Evolutionary conservation across 2,113 vertebrate genomes (phyloP), one percentile per base, ranked within the genome.

Genomic region (Chitala chitala): DNA sequence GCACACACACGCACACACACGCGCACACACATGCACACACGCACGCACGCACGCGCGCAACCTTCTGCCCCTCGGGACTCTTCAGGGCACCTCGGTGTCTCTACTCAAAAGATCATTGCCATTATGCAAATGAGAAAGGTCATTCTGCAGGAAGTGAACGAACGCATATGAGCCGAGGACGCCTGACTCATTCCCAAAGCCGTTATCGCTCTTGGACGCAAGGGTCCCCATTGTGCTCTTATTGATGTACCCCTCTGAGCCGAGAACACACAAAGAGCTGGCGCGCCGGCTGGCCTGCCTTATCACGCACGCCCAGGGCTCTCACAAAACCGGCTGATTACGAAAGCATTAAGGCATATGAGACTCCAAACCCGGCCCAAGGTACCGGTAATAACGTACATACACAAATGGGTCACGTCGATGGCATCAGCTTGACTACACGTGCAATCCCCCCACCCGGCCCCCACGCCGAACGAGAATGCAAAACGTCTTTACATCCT

Each of bases 91-190:
- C 20, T 26, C 22, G 2, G 12, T 3, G 22, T 46, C 10, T 15
- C 64, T 10, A 5, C 3, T 10, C 59, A 12, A 10, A 68, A 46
- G 12, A 10, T 48, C 64, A 15, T 42, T 46, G 40, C 40, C 42
- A 68, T 68, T 48, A 48, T 46, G n/a, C 42, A 26, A 42, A 68
- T 26, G 64, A 68, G 40, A 68, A 42, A 48, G 10, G 40, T 68
- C 22, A n/a, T 26, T 26, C 63, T 66, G n/a, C 7, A 8, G 64
- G 22, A 68, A 68, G 64, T 68, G 63, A 65, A 68, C 13, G 22
- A 36, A 1, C 42, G 40, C 8, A 24, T 8, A 46, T 24, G 42
- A 48, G 59, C 26, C 29, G 4, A 42, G n/a, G 22, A 29, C 10
- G 24, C 42, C 26, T 48, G 64, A 26, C 42, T 46, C 40, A 46